These are phyloP conservation scores for Uropetala carovei DNA, from an alignment of 2,888 invertebrate species.

Conservation along the genomic window DNA sequence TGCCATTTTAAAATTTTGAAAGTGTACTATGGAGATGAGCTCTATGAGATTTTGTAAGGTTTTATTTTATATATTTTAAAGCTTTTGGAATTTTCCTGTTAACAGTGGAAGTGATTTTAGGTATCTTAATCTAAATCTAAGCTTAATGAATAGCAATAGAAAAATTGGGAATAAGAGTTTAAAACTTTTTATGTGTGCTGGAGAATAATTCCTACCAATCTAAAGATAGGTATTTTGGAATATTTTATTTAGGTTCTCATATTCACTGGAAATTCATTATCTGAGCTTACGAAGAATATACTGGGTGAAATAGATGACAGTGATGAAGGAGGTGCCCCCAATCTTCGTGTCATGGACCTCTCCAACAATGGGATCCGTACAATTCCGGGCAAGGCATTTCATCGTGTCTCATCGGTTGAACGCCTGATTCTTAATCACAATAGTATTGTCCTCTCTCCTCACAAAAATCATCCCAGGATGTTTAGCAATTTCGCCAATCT, in stretches of 20 bases:
- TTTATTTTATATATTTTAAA: too few species aligned
- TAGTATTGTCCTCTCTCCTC: slow-evolving; percentile 77
- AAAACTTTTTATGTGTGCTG: too few species aligned
- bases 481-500: slow-evolving; percentile 78
- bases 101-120: too few species aligned
- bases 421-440: slow-evolving; percentile 85
- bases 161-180: too few species aligned
- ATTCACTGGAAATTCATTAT: slow-evolving; percentile 83
- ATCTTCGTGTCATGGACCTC: slow-evolving; percentile 83
- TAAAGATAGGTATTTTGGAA: too few species aligned
- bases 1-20: too few species aligned
- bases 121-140: too few species aligned
- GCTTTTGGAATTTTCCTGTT: too few species aligned
- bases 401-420: slow-evolving; percentile 83
- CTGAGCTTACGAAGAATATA: slow-evolving; percentile 82
- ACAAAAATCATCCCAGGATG: slow-evolving; percentile 73
- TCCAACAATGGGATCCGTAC: slow-evolving; percentile 84
- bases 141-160: too few species aligned
- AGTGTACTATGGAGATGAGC: too few species aligned
- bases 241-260: slow-evolving; percentile 78
- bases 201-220: too few species aligned
- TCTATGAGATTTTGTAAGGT: too few species aligned
- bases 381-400: slow-evolving; percentile 85
- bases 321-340: slow-evolving; percentile 66
- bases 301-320: slow-evolving; percentile 78